These are phyloP conservation scores for Aspidoscelis tigris DNA, from an alignment of 2,113 vertebrate species.

Conservation along the genomic window DNA sequence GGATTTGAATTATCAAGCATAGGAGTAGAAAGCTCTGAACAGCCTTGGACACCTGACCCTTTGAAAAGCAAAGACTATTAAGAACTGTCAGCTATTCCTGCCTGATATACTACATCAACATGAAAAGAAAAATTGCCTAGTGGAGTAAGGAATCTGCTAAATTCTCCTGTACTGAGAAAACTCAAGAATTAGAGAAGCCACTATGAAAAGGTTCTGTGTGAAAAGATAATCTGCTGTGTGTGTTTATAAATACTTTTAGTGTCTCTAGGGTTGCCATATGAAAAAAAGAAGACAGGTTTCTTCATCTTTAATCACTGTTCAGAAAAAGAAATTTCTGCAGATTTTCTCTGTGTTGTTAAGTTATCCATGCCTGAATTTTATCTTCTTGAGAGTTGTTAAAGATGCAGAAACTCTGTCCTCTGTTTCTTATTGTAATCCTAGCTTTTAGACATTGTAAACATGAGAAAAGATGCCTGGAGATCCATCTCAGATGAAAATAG, in stretches of 20 bases:
- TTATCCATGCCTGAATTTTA: no score
- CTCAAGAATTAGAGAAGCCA: background rate
- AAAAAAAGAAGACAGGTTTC: background rate
- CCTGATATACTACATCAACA: background rate
- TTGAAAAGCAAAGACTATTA: constrained; percentile 21
- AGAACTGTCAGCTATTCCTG: constrained; percentile 13
- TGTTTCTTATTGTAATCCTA: background rate
- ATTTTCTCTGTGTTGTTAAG: no score
- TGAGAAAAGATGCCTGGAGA: no score
- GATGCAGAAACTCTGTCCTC: background rate
- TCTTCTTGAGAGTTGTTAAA: background rate
- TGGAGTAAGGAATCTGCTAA: background rate
- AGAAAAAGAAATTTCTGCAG: no score
- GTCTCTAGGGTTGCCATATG: background rate
- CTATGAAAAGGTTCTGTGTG: background rate
- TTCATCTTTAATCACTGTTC: no score
- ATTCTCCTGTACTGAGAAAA: background rate
- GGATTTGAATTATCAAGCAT: constrained; percentile 17
- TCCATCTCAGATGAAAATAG: no score
- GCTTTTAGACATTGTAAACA: no score
- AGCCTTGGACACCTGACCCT: constrained; percentile 6
- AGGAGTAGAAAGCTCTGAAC: background rate
- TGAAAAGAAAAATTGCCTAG: background rate
- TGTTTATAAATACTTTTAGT: background rate
- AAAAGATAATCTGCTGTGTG: background rate